Conservation (phyloP, 2,797 vertebrate genomes). For the Xenopus petersii region DNA sequence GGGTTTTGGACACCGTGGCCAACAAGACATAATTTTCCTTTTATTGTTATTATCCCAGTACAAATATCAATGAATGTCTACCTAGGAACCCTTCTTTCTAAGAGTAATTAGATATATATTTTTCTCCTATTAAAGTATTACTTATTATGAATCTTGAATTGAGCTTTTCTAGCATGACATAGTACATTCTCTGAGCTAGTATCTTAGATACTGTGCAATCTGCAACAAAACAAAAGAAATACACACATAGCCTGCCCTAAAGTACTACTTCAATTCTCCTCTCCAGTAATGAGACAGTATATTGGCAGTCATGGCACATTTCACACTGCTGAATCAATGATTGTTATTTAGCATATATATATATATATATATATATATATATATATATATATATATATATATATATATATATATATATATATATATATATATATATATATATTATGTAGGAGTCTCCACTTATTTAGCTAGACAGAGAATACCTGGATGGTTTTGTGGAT, state of each 20-base stretch:
- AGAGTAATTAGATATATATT: no score
- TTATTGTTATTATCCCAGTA: no score
- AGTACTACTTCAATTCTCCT: conserved; percentile 65
- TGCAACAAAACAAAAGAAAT: conserved; percentile 54
- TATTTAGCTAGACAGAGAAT: conserved; percentile 17
- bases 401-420: no score
- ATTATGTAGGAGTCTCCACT: conserved; percentile 48
- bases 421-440: not conserved
- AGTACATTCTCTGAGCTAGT: no score
- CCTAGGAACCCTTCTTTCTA: no score
- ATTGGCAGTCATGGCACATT: conserved; percentile 49
- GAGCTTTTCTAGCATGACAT: no score
- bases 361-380: no score
- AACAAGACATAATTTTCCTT: no score
- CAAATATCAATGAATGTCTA: no score
- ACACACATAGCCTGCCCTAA: conserved; percentile 61
- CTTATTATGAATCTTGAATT: no score
- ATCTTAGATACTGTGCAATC: not conserved
- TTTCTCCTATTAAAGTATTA: no score
- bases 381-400: no score
- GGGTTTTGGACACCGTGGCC: conserved; percentile 54
- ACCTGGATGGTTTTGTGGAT: not conserved
- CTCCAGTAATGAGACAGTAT: conserved; percentile 54
- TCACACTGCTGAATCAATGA: conserved; percentile 12
- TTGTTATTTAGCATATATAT: conserved; percentile 37